A percentile compares a stretch with the other conserved stretches of the same genome.
Evolutionary conservation across 2,113 vertebrate genomes (phyloP).

Genomic region (Pachypanchax playfairii): DNA sequence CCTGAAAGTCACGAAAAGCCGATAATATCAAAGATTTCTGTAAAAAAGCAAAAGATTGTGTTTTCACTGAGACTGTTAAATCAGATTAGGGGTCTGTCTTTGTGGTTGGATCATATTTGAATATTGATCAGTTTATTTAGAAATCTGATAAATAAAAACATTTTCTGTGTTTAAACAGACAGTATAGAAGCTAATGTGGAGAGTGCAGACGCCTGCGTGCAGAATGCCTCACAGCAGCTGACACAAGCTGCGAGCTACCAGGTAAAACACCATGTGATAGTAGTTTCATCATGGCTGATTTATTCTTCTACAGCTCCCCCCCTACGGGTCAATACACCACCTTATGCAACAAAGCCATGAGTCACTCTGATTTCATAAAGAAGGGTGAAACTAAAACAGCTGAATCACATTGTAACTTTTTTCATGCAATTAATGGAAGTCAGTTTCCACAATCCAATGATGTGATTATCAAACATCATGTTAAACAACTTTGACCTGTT

Average conservation of each 20-base stretch:
- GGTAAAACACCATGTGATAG: slow-evolving; percentile 74
- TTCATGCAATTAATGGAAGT: not conserved
- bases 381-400: not conserved
- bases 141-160: not conserved
- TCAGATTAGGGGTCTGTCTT: too few species aligned
- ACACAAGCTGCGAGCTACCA: slow-evolving; percentile 88
- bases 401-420: slow-evolving; percentile 15
- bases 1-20: too few species aligned
- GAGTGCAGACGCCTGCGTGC: slow-evolving; percentile 86
- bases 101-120: too few species aligned
- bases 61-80: too few species aligned
- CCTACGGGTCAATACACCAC: not conserved
- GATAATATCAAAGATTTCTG: too few species aligned
- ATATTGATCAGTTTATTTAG: too few species aligned
- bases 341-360: not conserved
- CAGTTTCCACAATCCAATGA: too few species aligned
- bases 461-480: too few species aligned
- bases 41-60: too few species aligned
- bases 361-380: slow-evolving; percentile 2
- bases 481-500: slow-evolving; percentile 7
- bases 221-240: slow-evolving; percentile 90
- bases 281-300: not conserved
- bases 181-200: slow-evolving; percentile 99
- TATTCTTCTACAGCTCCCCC: not conserved
- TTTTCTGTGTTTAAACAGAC: slow-evolving; percentile 80